phyloP scores from a whole-genome alignment of 2,888 invertebrate species.

The Drosophila borealis region DNA sequence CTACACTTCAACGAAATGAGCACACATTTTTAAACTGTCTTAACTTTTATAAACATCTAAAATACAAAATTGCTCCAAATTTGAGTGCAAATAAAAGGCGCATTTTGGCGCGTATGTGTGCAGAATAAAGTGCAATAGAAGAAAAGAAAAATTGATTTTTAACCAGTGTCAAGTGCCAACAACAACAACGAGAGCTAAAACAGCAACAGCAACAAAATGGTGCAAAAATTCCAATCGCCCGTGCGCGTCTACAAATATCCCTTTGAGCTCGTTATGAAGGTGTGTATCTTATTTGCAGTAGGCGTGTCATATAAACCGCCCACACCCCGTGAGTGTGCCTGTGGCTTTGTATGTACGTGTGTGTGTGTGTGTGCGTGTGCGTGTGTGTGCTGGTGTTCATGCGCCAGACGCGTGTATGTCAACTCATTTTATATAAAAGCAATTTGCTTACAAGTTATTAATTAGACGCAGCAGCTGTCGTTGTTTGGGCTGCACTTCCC shows the following conservation, averaged over 20 bases:
- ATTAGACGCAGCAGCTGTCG: constrained; percentile 37
- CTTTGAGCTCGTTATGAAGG: constrained; percentile 98
- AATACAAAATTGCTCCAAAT: constrained; percentile 28
- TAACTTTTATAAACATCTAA: constrained; percentile 23
- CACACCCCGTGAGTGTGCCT: constrained; percentile 6
- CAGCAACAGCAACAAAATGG: constrained; percentile 87
- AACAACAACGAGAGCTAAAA: constrained; percentile 15
- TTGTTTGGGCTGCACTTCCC: constrained; percentile 21
- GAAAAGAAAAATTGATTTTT: constrained; percentile 62
- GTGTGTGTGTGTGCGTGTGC: constrained; percentile 1
- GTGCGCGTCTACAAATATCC: constrained; percentile 97
- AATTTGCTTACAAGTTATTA: constrained; percentile 20
- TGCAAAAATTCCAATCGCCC: constrained; percentile 97
- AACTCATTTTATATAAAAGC: constrained; percentile 19
- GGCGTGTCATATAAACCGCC: constrained; percentile 38
- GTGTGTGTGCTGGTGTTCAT: constrained; percentile 32
- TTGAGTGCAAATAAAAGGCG: constrained; percentile 32
- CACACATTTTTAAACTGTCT: constrained; percentile 18
- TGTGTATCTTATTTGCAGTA: constrained; percentile 86
- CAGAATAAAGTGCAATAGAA: constrained; percentile 43
- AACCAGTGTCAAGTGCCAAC: constrained; percentile 57
- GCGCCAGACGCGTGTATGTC: constrained; percentile 37
- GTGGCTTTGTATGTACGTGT: background rate
- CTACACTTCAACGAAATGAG: constrained; percentile 17
- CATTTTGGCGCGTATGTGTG: constrained; percentile 35